Evolutionary conservation across 2,888 invertebrate genomes (phyloP).

Genomic region (Troilus luridus): DNA sequence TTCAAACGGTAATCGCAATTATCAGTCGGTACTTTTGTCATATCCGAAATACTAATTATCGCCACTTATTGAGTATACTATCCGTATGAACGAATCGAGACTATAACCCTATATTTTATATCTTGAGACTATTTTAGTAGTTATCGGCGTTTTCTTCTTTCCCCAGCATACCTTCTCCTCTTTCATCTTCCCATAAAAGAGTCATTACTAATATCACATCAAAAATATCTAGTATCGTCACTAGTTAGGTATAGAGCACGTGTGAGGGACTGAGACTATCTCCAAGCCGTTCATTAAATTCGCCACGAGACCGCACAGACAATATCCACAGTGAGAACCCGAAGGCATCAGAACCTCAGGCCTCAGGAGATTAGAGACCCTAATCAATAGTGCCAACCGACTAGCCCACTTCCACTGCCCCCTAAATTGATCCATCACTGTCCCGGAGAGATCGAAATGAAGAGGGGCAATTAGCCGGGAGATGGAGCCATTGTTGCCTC

Average conservation of each 20-base stretch:
- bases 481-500: background rate
- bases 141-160: too few species aligned
- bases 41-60: too few species aligned
- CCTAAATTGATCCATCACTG: conserved; percentile 26
- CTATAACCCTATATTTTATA: too few species aligned
- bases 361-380: background rate
- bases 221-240: too few species aligned
- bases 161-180: too few species aligned
- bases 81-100: too few species aligned
- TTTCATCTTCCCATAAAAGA: too few species aligned
- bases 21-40: too few species aligned
- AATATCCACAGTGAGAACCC: background rate
- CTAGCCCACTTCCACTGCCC: conserved; percentile 1
- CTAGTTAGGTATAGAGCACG: background rate
- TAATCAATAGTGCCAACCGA: background rate
- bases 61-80: too few species aligned
- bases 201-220: too few species aligned
- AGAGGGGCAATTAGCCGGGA: background rate
- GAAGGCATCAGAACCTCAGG: background rate
- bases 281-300: background rate
- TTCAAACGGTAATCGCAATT: too few species aligned
- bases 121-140: too few species aligned
- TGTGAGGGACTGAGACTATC: background rate
- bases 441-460: background rate
- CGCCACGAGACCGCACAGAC: background rate